Conservation (phyloP, 2,113 vertebrate genomes). For the Datnioides undecimradiatus region DNA sequence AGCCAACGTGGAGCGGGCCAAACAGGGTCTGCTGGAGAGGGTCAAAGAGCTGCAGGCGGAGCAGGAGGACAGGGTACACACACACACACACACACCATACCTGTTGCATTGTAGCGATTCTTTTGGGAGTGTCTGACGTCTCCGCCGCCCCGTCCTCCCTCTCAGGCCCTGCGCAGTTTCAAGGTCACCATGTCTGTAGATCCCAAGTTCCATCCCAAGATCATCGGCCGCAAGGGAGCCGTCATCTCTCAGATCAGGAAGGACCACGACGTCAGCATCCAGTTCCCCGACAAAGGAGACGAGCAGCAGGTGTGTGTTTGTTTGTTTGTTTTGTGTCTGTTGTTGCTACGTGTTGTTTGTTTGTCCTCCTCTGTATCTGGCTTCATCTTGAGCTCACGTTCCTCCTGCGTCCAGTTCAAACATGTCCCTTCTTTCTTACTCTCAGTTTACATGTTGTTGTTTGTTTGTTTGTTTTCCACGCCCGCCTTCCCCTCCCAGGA, state of each 20-base stretch:
- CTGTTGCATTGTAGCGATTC: no score
- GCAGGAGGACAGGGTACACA: constrained; percentile 85
- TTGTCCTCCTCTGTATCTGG: no score
- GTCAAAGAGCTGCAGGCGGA: constrained; percentile 86
- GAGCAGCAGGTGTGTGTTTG: constrained; percentile 83
- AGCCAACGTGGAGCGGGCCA: constrained; percentile 84
- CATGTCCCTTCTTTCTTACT: background rate
- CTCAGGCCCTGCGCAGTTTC: constrained; percentile 86
- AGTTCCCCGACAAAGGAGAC: constrained; percentile 89
- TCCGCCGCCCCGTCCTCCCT: background rate
- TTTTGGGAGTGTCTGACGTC: background rate
- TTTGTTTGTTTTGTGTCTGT: background rate
- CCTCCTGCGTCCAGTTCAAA: no score
- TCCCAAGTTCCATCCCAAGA: constrained; percentile 88
- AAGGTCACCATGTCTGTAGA: constrained; percentile 85
- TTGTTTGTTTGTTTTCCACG: background rate
- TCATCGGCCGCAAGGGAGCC: constrained; percentile 88
- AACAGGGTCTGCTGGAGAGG: constrained; percentile 79
- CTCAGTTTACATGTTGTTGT: background rate
- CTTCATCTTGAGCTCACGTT: no score
- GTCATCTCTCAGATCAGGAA: constrained; percentile 89
- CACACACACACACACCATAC: background rate
- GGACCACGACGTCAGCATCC: constrained; percentile 87
- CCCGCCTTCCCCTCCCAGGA: constrained; percentile 71
- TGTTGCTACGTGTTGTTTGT: no score